These are phyloP conservation scores for Crocidura indochinensis DNA, from an alignment of 2,797 vertebrate species.

Conservation along the genomic window DNA sequence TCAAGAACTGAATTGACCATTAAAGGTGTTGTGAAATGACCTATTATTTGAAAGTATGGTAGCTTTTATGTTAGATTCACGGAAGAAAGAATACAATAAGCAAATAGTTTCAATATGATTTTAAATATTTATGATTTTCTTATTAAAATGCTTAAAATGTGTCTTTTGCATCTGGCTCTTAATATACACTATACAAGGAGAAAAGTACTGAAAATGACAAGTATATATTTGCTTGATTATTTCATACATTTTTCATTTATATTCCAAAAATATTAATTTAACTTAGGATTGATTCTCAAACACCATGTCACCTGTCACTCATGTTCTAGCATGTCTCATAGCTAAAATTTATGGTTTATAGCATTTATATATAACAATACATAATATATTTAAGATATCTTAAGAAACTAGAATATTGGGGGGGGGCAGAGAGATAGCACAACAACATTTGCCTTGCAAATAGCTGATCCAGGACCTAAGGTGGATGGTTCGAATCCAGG, in stretches of 20 bases:
- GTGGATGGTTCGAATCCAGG: too few relatives aligned
- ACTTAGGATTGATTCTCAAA: too few relatives aligned
- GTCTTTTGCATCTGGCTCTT: slow-evolving; percentile 64
- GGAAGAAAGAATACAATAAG: slow-evolving; percentile 36
- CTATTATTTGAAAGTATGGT: slow-evolving; percentile 11
- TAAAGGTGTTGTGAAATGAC: slow-evolving; percentile 21
- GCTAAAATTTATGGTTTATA: slow-evolving; percentile 46
- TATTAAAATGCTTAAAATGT: slow-evolving; percentile 72
- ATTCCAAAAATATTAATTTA: too few relatives aligned
- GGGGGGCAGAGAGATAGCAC: too few relatives aligned
- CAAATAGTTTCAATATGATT: slow-evolving; percentile 45
- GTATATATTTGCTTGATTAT: slow-evolving; percentile 59
- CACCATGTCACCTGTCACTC: too few relatives aligned
- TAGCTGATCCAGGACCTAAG: too few relatives aligned
- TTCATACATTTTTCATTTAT: too few relatives aligned
- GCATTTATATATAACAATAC: neutral
- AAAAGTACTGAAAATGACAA: slow-evolving; percentile 63
- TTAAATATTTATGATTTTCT: slow-evolving; percentile 78
- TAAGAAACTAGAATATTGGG: slow-evolving; percentile 39
- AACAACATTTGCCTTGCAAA: too few relatives aligned
- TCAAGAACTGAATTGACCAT: slow-evolving; percentile 52
- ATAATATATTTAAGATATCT: slow-evolving; percentile 38
- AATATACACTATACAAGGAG: slow-evolving; percentile 68
- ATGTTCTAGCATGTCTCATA: slow-evolving; percentile 38
- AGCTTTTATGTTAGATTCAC: slow-evolving; percentile 52